Base-by-base conservation (phyloP, 37 sponge, comb jelly and placozoan species). In the Eunapius fragilis region DNA sequence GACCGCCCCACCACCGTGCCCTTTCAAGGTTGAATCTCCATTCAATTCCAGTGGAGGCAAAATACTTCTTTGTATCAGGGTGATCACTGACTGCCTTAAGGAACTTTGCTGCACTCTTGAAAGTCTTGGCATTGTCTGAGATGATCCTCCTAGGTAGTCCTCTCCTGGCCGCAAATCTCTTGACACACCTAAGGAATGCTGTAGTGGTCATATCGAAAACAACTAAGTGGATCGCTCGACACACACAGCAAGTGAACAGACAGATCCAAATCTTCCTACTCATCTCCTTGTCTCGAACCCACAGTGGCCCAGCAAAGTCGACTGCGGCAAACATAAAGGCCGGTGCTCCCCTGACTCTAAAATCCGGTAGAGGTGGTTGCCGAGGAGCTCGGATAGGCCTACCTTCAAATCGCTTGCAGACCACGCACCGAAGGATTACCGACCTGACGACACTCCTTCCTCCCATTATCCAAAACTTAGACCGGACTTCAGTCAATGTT, bases 1-100 rank as follows among this genome's bases (percentile, higher is more conserved):
- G 31, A 71, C 89, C 89, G 25, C 89, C 85, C 89, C 89, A 88
- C 89, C 89, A 88, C 1, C 84, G 83, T 22, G 83, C 83, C 73
- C 70, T 88, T 35, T 82, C 84, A 0, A 88, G 78, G 35, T 89
- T 84, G 69, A 89, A 89, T 28, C 30, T 79, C 89, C 89, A 89
- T 17, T 89, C 68, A 36, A 89, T 36, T n/a, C 85, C 72, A 69
- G 28, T 37, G 36, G 38, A 30, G 6, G 69, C 0, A 30, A 89
- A 69, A 37, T 80, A 84, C 0, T 38, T 47, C 68, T 77, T 69
- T 1, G 47, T 25, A 11, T 78, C 89, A n/a, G 28, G 47, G 45
- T 79, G 68, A 24, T 72, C 31, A n/a, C 41, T 35, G 13, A 84
- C 72, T 35, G 71, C 31, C 67, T 71, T 25, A 32, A 89, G 25